Percentiles rank a stretch among this genome's conserved stretches.
Evolutionary conservation across 2,888 invertebrate genomes (phyloP).

Genomic region (Ophioninae sp.): DNA sequence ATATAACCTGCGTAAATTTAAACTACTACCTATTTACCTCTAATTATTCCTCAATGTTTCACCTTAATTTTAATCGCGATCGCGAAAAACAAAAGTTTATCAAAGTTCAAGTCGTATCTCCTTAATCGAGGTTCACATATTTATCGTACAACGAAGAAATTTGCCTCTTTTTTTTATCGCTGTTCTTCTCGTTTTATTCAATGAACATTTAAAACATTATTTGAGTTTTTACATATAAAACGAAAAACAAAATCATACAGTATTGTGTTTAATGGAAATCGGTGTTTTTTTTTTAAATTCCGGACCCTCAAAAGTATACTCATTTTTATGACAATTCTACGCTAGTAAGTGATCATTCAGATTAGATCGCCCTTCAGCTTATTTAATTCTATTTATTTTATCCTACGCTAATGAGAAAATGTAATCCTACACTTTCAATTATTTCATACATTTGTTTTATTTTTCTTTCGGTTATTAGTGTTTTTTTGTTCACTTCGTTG

Average conservation of each 20-base stretch:
- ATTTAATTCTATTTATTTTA: slow-evolving; percentile 39
- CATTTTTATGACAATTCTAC: slow-evolving; percentile 26
- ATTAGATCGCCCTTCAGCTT: slow-evolving; percentile 23
- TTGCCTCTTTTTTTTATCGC: slow-evolving; percentile 34
- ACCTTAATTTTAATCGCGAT: not conserved
- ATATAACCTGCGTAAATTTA: not conserved
- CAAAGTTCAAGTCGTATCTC: slow-evolving; percentile 30
- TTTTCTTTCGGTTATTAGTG: slow-evolving; percentile 1
- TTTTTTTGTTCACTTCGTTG: slow-evolving; percentile 5
- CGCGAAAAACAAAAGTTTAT: not conserved
- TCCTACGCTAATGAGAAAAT: slow-evolving; percentile 66
- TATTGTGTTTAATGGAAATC: slow-evolving; percentile 58
- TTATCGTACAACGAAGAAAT: slow-evolving; percentile 43
- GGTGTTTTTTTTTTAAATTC: slow-evolving; percentile 7
- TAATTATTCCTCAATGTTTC: not conserved
- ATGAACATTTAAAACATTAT: slow-evolving; percentile 76
- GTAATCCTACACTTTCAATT: slow-evolving; percentile 65
- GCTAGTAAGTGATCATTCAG: slow-evolving; percentile 25
- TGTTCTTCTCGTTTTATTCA: slow-evolving; percentile 73
- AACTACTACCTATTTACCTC: not conserved
- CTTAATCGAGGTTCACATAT: slow-evolving; percentile 11
- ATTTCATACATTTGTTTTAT: slow-evolving; percentile 57
- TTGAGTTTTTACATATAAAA: slow-evolving; percentile 75
- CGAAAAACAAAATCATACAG: slow-evolving; percentile 73
- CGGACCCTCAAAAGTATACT: slow-evolving; percentile 28